These are phyloP conservation scores for Tragulus kanchil DNA, from an alignment of 2,113 vertebrate genomes.

Conservation along the genomic window DNA sequence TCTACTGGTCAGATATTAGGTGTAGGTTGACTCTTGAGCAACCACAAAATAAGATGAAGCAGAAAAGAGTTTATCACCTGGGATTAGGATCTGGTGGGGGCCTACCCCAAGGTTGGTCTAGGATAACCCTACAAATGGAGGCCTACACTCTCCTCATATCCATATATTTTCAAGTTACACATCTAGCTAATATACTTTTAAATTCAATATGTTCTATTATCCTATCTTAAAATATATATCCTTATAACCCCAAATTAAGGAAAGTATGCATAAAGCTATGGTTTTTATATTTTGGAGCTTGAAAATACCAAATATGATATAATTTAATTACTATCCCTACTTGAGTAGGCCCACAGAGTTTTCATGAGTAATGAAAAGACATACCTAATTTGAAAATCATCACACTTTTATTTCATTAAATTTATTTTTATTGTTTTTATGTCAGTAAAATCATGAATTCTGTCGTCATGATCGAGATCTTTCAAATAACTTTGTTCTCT, in stretches of 20 bases:
- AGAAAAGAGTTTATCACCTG: not conserved
- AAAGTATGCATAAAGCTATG: not conserved
- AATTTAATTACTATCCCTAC: not conserved
- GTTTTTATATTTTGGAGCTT: not conserved
- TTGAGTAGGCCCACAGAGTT: not conserved
- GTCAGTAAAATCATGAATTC: conserved; percentile 3
- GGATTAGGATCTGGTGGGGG: not conserved
- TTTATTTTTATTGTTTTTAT: not conserved
- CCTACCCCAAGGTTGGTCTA: no score
- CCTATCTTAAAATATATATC: not conserved
- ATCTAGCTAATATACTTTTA: not conserved
- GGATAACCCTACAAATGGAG: not conserved
- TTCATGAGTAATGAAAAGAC: not conserved
- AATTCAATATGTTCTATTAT: not conserved
- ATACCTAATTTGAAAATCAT: not conserved
- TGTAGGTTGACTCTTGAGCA: not conserved
- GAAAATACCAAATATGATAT: not conserved
- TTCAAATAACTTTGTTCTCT: conserved; percentile 1
- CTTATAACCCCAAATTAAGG: not conserved
- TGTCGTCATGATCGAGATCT: not conserved
- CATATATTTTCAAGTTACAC: not conserved
- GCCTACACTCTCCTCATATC: not conserved
- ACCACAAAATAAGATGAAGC: not conserved
- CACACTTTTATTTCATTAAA: not conserved
- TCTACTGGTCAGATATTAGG: not conserved